phyloP scores from a whole-genome alignment of 2,888 invertebrate species.

The Monoplex corrugatus region DNA sequence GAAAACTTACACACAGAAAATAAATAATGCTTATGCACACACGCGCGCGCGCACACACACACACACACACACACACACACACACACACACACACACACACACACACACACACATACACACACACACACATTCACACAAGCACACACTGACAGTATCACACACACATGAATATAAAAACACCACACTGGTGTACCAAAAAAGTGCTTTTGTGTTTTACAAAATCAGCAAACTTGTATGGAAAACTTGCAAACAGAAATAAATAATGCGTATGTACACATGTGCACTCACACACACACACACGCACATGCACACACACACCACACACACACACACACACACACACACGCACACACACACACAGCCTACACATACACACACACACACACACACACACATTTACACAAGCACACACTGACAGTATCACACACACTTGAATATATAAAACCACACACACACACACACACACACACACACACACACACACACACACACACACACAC shows the following conservation, averaged over 20 bases:
- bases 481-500: conserved; percentile 7
- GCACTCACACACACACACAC: background rate
- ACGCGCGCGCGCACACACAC: too few relatives aligned
- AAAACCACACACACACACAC: background rate
- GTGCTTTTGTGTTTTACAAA: too few relatives aligned
- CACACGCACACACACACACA: background rate
- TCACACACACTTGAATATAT: background rate
- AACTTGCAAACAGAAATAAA: too few relatives aligned
- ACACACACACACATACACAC: background rate
- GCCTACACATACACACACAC: background rate
- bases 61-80: too few relatives aligned
- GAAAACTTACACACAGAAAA: too few relatives aligned
- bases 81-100: background rate
- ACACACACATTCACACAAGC: background rate
- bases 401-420: background rate
- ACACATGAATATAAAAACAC: background rate
- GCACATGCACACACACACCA: background rate
- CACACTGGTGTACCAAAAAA: too few relatives aligned
- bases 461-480: conserved; percentile 33
- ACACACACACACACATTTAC: background rate
- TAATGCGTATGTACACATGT: too few relatives aligned
- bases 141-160: background rate
- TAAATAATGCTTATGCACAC: too few relatives aligned
- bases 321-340: background rate
- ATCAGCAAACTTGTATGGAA: too few relatives aligned